Conservation (phyloP, 2,113 vertebrate species). For the Uropsilus gracilis region DNA sequence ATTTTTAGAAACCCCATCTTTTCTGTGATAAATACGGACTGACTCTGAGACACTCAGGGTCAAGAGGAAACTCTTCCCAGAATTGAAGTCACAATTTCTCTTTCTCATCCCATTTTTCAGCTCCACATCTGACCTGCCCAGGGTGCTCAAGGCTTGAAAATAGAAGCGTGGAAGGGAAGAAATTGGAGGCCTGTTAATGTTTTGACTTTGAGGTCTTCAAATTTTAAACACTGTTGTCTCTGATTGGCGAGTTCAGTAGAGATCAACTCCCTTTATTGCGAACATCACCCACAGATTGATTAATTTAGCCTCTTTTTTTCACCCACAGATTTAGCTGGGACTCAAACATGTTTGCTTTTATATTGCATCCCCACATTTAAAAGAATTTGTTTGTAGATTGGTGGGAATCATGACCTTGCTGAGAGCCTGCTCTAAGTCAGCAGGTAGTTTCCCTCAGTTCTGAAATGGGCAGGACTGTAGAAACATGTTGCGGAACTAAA, state of each 20-base stretch:
- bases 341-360: background rate
- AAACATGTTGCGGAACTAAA: background rate
- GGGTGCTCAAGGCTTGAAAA: slow-evolving; percentile 33
- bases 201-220: background rate
- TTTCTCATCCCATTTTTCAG: slow-evolving; percentile 18
- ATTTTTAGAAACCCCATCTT: slow-evolving; percentile 22
- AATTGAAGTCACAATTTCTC: slow-evolving; percentile 6
- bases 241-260: slow-evolving; percentile 1
- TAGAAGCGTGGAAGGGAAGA: background rate
- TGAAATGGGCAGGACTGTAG: background rate
- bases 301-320: too few relatives aligned
- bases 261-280: slow-evolving; percentile 9
- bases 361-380: background rate
- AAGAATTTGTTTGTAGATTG: slow-evolving; percentile 2
- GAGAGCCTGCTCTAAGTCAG: background rate
- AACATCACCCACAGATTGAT: background rate
- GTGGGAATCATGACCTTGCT: background rate
- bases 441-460: slow-evolving; percentile 17
- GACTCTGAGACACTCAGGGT: background rate
- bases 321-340: background rate
- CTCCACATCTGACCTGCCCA: background rate
- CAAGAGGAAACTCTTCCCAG: slow-evolving; percentile 27
- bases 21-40: background rate
- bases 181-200: background rate
- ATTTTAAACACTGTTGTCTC: background rate